These are phyloP conservation scores for Furcifer pardalis DNA, from an alignment of 2,797 vertebrate genomes.

Conservation along the genomic window DNA sequence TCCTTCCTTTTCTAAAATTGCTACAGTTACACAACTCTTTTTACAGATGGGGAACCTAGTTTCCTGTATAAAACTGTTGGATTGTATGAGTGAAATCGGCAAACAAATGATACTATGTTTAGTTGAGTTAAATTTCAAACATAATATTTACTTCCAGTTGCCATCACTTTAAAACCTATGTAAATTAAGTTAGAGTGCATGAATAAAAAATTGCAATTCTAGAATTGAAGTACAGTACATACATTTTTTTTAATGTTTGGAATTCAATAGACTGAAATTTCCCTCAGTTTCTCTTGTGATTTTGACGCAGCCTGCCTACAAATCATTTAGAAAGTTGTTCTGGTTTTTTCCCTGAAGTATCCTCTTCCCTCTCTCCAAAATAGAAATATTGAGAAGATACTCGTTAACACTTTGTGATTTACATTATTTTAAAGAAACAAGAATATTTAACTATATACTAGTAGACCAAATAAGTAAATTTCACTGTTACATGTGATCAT, in stretches of 20 bases:
- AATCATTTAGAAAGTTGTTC: background rate
- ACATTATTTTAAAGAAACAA: background rate
- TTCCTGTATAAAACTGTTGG: conserved; percentile 16
- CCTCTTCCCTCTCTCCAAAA: background rate
- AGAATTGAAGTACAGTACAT: background rate
- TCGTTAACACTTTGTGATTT: background rate
- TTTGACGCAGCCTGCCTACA: background rate
- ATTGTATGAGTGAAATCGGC: accelerated
- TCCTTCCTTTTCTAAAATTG: conserved; percentile 2
- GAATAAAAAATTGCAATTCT: background rate
- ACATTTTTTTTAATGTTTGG: background rate
- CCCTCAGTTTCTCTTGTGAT: background rate
- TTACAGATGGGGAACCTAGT: background rate
- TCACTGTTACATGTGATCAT: background rate
- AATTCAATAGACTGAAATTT: background rate
- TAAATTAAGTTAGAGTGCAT: background rate
- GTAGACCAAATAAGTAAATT: background rate
- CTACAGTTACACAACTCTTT: conserved; percentile 21
- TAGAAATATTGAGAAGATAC: background rate
- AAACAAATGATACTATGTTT: background rate
- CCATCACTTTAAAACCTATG: conserved; percentile 1
- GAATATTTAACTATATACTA: background rate
- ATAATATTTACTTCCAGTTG: background rate
- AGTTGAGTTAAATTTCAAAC: background rate
- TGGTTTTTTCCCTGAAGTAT: background rate